phyloP scores from a whole-genome alignment of 2,888 invertebrate genomes.

The Dryococelus australis region DNA sequence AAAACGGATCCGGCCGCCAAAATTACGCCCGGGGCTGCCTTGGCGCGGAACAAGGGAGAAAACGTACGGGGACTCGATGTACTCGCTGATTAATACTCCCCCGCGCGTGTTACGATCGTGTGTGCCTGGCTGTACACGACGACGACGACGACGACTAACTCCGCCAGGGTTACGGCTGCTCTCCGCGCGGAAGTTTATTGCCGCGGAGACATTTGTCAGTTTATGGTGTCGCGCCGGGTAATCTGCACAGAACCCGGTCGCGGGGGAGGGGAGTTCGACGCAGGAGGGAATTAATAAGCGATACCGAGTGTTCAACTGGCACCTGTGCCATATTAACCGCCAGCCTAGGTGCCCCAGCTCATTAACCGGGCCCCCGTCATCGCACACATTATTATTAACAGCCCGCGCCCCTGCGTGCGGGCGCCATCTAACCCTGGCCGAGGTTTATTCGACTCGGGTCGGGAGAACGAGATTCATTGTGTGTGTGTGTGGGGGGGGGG shows the following conservation, averaged over 20 bases:
- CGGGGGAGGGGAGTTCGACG: not conserved
- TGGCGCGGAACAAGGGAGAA: no score
- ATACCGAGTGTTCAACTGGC: not conserved
- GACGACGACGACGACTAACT: no score
- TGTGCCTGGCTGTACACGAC: not conserved
- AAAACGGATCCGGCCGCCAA: no score
- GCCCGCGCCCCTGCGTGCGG: not conserved
- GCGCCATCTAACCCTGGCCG: not conserved
- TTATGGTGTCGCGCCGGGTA: not conserved
- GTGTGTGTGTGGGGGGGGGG: no score
- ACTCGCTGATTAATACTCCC: not conserved
- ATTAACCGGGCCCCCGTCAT: not conserved
- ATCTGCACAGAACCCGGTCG: not conserved
- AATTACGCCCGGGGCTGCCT: no score
- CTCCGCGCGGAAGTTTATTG: not conserved
- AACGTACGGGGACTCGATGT: not conserved
- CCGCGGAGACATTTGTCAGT: constrained; percentile 8
- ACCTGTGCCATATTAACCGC: not conserved
- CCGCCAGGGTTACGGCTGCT: no score
- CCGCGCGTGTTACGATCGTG: not conserved
- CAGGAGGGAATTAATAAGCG: not conserved
- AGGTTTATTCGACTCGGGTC: no score
- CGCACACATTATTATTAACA: not conserved
- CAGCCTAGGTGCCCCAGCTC: not conserved
- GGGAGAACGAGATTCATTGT: no score